Percentiles rank a stretch among this genome's conserved stretches.
These are phyloP conservation scores for Pseudonaja textilis DNA, from an alignment of 2,113 vertebrate species.

Conservation along the genomic window DNA sequence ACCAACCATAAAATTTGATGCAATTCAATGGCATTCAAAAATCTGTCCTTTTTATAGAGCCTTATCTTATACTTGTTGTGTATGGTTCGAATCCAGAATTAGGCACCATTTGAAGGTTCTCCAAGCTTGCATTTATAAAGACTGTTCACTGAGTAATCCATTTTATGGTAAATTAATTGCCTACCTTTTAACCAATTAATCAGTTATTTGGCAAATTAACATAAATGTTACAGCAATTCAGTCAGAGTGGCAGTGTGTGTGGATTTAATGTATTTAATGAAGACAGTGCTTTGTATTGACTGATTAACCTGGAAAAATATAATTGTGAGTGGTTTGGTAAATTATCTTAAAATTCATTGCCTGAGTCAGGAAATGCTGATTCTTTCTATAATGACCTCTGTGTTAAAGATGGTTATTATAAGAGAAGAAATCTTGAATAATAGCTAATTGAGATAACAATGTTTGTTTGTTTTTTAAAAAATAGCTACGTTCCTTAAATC, in stretches of 20 bases:
- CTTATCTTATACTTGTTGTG: not conserved
- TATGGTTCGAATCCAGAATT: not conserved
- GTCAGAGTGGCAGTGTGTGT: not conserved
- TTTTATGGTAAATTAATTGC: not conserved
- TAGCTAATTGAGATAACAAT: not conserved
- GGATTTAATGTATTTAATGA: conserved; percentile 23
- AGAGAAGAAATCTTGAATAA: not conserved
- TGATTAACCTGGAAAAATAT: not conserved
- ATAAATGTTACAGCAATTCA: conserved; percentile 24
- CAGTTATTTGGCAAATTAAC: conserved; percentile 18
- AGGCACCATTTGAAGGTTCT: not conserved
- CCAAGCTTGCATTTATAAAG: not conserved
- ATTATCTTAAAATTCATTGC: conserved; percentile 22
- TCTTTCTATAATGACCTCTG: not conserved
- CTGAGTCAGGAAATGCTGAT: not conserved
- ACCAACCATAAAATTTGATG: not conserved
- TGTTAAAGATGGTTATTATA: not conserved
- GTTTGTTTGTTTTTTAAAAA: not conserved
- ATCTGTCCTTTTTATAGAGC: not conserved
- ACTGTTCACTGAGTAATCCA: not conserved
- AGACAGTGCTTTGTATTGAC: conserved; percentile 12
- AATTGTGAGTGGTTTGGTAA: not conserved
- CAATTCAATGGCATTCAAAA: not conserved
- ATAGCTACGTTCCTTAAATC: not conserved
- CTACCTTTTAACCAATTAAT: conserved; percentile 16